These are phyloP conservation scores for Sphyrna mokarran DNA, from an alignment of 2,113 vertebrate species.

Conservation along the genomic window DNA sequence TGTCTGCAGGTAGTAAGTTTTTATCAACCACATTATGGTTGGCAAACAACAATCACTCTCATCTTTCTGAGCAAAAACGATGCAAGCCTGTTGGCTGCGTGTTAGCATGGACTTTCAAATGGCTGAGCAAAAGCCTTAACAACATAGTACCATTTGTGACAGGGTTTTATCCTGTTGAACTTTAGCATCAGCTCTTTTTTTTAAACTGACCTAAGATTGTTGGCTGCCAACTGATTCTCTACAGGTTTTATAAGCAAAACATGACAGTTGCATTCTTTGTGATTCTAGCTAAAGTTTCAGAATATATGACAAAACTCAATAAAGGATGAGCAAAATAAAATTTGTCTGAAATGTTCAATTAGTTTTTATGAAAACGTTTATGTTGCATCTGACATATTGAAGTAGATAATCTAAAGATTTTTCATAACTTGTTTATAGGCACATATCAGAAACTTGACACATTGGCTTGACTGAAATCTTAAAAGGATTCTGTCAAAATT, in stretches of 20 bases:
- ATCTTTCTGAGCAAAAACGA: neutral
- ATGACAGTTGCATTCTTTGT: constrained; percentile 41
- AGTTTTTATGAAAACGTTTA: neutral
- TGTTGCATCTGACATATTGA: neutral
- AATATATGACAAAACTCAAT: constrained; percentile 41
- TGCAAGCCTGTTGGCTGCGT: neutral
- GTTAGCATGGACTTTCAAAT: neutral
- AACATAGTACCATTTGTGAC: constrained; percentile 39
- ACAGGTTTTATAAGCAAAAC: constrained; percentile 41
- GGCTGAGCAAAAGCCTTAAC: constrained; percentile 38
- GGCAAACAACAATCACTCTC: neutral
- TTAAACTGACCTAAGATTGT: constrained; percentile 45
- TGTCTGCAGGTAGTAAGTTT: neutral
- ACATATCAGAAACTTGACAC: neutral
- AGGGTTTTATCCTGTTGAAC: constrained; percentile 39
- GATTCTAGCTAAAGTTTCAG: constrained; percentile 32
- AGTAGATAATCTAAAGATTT: neutral
- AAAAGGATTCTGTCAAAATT: neutral
- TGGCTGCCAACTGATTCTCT: constrained; percentile 45
- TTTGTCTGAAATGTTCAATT: neutral
- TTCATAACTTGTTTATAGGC: neutral
- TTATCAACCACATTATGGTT: neutral
- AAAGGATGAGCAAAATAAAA: neutral
- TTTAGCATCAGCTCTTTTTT: constrained; percentile 43
- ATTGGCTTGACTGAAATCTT: neutral